Evolutionary conservation across 2,113 vertebrate species (phyloP).

Genomic region (Chloropsis cyanopogon): DNA sequence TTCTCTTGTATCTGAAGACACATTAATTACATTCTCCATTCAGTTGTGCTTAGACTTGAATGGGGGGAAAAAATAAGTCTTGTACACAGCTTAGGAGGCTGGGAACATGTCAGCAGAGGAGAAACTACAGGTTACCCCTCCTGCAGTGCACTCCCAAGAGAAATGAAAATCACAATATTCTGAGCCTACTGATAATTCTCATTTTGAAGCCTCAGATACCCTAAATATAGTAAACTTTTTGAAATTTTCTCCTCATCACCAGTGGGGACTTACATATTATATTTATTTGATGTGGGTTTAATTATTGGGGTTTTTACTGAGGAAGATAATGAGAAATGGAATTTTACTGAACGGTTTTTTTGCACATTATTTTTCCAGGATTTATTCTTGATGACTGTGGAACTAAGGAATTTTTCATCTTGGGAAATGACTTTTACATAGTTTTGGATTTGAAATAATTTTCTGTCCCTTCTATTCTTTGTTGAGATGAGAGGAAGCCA

Average conservation of each 20-base stretch:
- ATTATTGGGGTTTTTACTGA: background rate
- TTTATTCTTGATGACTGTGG: background rate
- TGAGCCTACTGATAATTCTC: background rate
- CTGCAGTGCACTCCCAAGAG: background rate
- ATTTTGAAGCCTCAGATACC: background rate
- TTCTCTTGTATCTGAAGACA: background rate
- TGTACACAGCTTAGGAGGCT: background rate
- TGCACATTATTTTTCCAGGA: background rate
- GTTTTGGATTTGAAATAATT: background rate
- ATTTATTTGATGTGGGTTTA: background rate
- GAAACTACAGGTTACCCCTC: background rate
- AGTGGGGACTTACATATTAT: background rate
- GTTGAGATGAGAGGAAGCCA: background rate
- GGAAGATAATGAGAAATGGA: background rate
- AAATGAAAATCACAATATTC: background rate
- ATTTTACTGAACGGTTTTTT: background rate
- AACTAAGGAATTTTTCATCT: background rate
- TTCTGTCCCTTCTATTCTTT: background rate
- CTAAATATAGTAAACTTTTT: background rate
- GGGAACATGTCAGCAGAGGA: background rate
- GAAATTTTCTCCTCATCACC: background rate
- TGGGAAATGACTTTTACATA: background rate
- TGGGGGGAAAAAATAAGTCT: background rate
- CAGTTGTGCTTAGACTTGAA: background rate
- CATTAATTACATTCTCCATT: background rate